Base-by-base conservation (phyloP, 2,797 vertebrate species). In the Erpetoichthys calabaricus region DNA sequence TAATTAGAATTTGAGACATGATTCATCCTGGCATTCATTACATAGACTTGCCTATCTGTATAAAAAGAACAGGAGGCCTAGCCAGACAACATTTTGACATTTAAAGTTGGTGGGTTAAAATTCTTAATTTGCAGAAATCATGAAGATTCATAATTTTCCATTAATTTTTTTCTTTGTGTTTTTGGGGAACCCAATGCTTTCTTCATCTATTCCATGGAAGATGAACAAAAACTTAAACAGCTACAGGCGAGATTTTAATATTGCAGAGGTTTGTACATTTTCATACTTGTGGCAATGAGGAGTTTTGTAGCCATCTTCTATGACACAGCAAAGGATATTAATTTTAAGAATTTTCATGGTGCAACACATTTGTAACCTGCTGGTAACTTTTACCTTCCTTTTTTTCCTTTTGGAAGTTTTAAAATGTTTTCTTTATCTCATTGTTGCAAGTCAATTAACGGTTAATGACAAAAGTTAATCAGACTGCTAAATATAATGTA, bases 1-100 rank as follows among this genome's bases (percentile, higher is more conserved):
- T 76, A 74, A 76, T 75, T 76, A 76, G 57, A 57, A 57, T 72
- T 57, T 58, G 68, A 76, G 74, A 80, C 78, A 67, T 77, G 75
- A 78, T 57, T 78, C 78, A 80, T 68, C 66, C 63, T 53, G 56
- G 52, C 58, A 67, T 45, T n/a, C 49, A 63, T 56, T 57, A 55
- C 60, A 63, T 63, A 73, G 67, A 68, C 73, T 63, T 63, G 64
- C 8, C 50, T 53, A 58, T 60, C 55, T 67, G 64, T 76, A 76
- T 80, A 79, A 73, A 25, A 79, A 79, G 71, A 68, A 62, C 58
- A 59, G 44, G 42, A 6, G 56, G 65, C 63, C 67, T 53, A 42
- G 53, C 7, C 41, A 42, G 4, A 4, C 53, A 6, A 42, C 41
- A 41, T 8, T 42, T 43, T 4, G 41, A 43, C 53, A 42, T 43